These are phyloP conservation scores for Sussaba pulchella DNA, from an alignment of 2,888 invertebrate genomes.

Conservation along the genomic window DNA sequence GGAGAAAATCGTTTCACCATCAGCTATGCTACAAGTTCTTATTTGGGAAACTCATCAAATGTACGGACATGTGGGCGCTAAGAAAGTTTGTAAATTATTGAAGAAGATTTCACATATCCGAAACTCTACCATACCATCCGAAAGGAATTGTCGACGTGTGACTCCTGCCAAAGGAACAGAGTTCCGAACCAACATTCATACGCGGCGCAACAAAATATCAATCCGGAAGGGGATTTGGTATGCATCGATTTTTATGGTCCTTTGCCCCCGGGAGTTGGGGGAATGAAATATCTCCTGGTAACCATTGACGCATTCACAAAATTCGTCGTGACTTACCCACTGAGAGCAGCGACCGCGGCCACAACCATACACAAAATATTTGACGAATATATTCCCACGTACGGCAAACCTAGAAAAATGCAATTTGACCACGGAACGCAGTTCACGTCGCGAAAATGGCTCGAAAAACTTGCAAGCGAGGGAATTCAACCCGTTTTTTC, in stretches of 20 bases:
- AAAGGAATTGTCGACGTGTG: background rate
- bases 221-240: background rate
- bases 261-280: background rate
- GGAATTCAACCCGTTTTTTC: background rate
- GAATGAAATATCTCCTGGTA: background rate
- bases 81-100: conserved; percentile 5
- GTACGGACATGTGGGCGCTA: conserved; percentile 11
- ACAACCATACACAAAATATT: too few relatives aligned
- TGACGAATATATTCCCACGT: too few relatives aligned
- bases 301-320: background rate
- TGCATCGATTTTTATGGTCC: conserved; percentile 20
- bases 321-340: background rate
- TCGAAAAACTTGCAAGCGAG: background rate
- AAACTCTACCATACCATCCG: background rate
- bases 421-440: background rate
- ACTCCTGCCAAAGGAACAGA: conserved; percentile 8
- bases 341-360: background rate
- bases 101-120: conserved; percentile 4
- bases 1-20: background rate
- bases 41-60: conserved; percentile 7
- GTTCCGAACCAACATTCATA: background rate
- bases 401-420: background rate
- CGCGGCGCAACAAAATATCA: background rate
- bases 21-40: background rate
- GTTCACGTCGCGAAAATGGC: background rate